Evolutionary conservation across 2,113 vertebrate species (phyloP).

Genomic region (Silurus asotus): DNA sequence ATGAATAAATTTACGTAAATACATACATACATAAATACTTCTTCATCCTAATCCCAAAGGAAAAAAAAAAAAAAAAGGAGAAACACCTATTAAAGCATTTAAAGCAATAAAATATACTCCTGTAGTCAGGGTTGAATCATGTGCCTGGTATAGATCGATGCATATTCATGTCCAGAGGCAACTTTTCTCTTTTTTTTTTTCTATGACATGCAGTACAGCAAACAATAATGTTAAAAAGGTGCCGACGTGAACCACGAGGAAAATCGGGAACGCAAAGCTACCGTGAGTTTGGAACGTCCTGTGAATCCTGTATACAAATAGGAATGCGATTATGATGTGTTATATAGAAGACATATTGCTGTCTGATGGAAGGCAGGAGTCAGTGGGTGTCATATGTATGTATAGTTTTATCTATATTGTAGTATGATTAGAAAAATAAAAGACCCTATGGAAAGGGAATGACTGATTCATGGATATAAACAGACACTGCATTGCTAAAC

Average conservation of each 20-base stretch:
- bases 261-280: constrained; percentile 12
- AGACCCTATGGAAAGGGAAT: neutral
- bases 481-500: neutral
- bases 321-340: neutral
- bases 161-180: constrained; percentile 30
- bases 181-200: neutral
- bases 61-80: neutral
- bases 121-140: constrained; percentile 14
- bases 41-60: neutral
- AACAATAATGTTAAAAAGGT: constrained; percentile 18
- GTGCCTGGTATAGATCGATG: constrained; percentile 24
- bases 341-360: neutral
- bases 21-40: neutral
- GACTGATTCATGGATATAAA: neutral
- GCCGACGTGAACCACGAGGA: constrained; percentile 35
- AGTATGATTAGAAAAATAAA: neutral
- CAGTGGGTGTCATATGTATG: neutral
- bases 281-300: neutral
- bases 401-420: neutral
- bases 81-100: neutral
- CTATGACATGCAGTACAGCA: constrained; percentile 51
- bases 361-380: neutral
- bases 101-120: constrained; percentile 38
- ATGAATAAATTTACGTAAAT: neutral
- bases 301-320: neutral